Percentiles rank a stretch among this genome's conserved stretches.
phyloP scores from a whole-genome alignment of 2,888 invertebrate genomes.

The Flexamia atlantica region DNA sequence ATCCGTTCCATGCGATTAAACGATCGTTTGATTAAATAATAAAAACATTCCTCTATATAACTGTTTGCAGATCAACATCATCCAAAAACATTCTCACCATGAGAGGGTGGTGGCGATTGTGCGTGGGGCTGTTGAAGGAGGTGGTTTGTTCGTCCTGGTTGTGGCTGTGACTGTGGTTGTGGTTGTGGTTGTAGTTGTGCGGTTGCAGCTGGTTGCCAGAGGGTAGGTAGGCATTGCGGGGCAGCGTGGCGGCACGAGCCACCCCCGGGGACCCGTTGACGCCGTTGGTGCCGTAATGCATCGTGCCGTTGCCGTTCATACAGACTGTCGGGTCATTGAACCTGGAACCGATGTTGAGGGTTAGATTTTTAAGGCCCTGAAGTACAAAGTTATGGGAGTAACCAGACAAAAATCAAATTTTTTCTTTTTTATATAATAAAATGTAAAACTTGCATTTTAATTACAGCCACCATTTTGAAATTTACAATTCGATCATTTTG shows the following conservation, averaged over 20 bases:
- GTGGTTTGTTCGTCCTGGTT: conserved; percentile 66
- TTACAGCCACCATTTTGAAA: no score
- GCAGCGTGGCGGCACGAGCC: conserved; percentile 83
- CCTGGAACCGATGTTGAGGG: conserved; percentile 75
- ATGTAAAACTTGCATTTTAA: no score
- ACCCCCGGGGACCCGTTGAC: conserved; percentile 73
- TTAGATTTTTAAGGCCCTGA: no score
- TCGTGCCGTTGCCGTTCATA: conserved; percentile 70
- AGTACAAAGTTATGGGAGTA: no score
- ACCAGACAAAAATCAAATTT: no score
- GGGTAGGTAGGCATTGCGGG: conserved; percentile 81
- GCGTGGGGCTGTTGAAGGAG: conserved; percentile 67
- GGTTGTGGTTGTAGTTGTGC: conserved; percentile 59
- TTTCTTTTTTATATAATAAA: no score
- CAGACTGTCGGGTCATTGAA: conserved; percentile 81
- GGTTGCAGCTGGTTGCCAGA: conserved; percentile 61
- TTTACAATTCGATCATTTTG: no score
- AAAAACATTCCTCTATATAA: no score
- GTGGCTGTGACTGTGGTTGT: conserved; percentile 60
- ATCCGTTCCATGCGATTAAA: no score
- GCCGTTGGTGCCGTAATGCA: conserved; percentile 76
- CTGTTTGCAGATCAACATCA: no score
- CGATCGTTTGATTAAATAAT: no score
- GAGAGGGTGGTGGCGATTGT: conserved; percentile 65
- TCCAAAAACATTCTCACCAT: neutral